A percentile compares a stretch with the other conserved stretches of the same genome.
These are phyloP conservation scores for Hyaena hyaena DNA, from an alignment of 2,113 vertebrate species.

Conservation along the genomic window DNA sequence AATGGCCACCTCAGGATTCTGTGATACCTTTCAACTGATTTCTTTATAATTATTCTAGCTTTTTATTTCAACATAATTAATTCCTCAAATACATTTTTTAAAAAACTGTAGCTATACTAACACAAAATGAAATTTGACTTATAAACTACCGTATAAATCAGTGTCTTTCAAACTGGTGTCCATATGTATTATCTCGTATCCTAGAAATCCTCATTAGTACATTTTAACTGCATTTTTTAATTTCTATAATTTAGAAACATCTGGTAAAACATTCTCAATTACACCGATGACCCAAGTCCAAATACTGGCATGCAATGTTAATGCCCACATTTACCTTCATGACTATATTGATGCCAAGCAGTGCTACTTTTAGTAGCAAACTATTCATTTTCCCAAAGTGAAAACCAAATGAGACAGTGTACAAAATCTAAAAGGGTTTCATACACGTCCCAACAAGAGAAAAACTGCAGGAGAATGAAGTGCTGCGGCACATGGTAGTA, in stretches of 20 bases:
- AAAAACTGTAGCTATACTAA: slow-evolving; percentile 19
- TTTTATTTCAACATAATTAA: slow-evolving; percentile 20
- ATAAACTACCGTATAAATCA: neutral
- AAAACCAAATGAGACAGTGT: slow-evolving; percentile 18
- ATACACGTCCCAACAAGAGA: neutral
- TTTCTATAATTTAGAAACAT: slow-evolving; percentile 23
- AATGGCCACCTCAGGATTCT: slow-evolving; percentile 11
- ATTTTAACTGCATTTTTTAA: neutral
- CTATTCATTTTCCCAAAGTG: neutral
- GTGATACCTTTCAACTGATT: slow-evolving; percentile 28
- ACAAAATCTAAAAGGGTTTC: slow-evolving; percentile 37
- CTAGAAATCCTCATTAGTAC: neutral
- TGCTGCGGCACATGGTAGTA: neutral
- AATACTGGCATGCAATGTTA: neutral
- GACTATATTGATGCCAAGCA: neutral
- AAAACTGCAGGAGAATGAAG: slow-evolving; percentile 11
- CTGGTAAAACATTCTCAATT: neutral
- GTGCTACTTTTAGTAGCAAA: slow-evolving; percentile 31
- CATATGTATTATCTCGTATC: neutral
- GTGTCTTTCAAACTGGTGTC: neutral
- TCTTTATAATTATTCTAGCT: slow-evolving; percentile 32
- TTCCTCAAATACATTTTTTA: neutral
- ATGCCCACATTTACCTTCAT: slow-evolving; percentile 17
- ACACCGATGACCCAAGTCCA: slow-evolving; percentile 9
- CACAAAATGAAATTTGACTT: slow-evolving; percentile 36